Evolutionary conservation across 2,797 vertebrate species (phyloP).

Genomic region (Cossypha dichroa): DNA sequence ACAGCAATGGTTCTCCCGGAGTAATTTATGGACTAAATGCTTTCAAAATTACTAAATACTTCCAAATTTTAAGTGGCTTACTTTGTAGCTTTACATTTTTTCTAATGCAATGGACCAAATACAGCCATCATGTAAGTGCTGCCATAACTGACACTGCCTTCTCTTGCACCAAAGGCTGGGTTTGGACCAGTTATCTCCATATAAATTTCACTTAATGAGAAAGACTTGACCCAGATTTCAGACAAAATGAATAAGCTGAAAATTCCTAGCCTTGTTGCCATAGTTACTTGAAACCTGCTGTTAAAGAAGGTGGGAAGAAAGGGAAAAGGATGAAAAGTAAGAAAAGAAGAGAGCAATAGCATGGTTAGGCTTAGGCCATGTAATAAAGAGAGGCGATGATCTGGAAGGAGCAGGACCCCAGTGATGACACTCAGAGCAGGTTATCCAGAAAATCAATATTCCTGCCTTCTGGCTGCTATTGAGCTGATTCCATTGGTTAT

Average conservation of each 20-base stretch:
- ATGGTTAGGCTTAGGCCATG: neutral
- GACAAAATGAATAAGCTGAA: neutral
- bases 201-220: neutral
- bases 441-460: neutral
- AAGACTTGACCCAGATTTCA: neutral
- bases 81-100: neutral
- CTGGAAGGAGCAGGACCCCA: neutral
- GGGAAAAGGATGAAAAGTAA: neutral
- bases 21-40: neutral
- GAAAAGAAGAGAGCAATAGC: neutral
- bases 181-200: neutral
- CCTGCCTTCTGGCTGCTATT: neutral
- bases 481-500: neutral
- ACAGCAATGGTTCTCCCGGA: neutral
- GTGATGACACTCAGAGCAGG: neutral
- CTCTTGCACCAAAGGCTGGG: neutral
- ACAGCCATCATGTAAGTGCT: neutral
- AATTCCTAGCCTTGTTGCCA: constrained; percentile 2
- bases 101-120: neutral
- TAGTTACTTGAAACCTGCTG: neutral
- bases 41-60: neutral
- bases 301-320: neutral
- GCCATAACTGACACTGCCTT: rapidly evolving
- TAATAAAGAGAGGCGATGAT: rapidly evolving
- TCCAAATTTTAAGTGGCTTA: neutral